phyloP scores from a whole-genome alignment of 2,888 invertebrate species.

The Smittia sp. region DNA sequence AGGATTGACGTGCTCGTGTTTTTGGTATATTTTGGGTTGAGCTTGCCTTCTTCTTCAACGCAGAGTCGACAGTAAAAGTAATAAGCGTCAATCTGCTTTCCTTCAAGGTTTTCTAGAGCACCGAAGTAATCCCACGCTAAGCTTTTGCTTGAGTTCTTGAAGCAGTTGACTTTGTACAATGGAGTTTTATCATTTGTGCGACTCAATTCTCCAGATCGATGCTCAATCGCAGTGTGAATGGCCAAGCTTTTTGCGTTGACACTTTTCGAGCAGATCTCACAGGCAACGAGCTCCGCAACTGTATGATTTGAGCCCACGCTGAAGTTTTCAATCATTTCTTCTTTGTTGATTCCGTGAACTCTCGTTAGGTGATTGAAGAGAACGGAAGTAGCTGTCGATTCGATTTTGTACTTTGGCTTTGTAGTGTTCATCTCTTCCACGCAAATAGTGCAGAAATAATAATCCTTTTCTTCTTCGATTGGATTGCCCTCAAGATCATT shows the following conservation, averaged over 20 bases:
- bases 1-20: constrained; percentile 14
- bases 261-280: neutral
- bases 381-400: neutral
- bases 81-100: neutral
- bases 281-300: neutral
- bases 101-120: neutral
- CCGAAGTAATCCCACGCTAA: constrained; percentile 9
- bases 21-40: constrained; percentile 10
- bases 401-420: constrained; percentile 3
- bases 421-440: neutral
- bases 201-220: neutral
- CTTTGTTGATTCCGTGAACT: neutral
- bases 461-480: neutral
- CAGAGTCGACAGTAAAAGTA: constrained; percentile 16
- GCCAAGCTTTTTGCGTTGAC: neutral
- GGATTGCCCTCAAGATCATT: neutral
- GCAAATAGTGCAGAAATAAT: constrained; percentile 3
- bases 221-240: neutral
- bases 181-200: neutral
- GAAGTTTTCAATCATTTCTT: neutral
- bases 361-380: neutral
- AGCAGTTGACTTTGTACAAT: constrained; percentile 1
- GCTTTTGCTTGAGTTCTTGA: constrained; percentile 13
- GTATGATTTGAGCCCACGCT: neutral
- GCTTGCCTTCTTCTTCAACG: constrained; percentile 7